These are phyloP conservation scores for Theocolax elegans DNA, from an alignment of 1,140 invertebrate genomes.

Conservation along the genomic window DNA sequence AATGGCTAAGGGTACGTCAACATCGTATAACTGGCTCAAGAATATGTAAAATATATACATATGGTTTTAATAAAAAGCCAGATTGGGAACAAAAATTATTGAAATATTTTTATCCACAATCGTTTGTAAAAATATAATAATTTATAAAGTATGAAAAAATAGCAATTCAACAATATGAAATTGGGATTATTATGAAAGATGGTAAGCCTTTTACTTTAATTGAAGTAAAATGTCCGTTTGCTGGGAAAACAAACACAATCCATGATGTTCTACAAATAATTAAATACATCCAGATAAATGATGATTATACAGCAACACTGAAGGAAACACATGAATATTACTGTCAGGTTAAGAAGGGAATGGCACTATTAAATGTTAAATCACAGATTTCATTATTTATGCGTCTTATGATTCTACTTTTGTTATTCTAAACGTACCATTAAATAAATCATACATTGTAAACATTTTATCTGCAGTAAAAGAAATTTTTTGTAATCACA, in stretches of 20 bases:
- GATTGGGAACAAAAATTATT: slow-evolving; percentile 32
- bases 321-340: slow-evolving; percentile 42
- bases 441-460: neutral
- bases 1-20: slow-evolving; percentile 14
- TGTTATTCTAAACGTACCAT: neutral
- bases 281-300: slow-evolving; percentile 25
- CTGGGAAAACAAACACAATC: neutral
- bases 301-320: slow-evolving; percentile 14
- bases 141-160: slow-evolving; percentile 19
- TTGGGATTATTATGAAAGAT: slow-evolving; percentile 36
- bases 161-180: slow-evolving; percentile 21
- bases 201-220: slow-evolving; percentile 29
- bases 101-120: slow-evolving; percentile 30
- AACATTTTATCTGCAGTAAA: slow-evolving; percentile 25
- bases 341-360: slow-evolving; percentile 40
- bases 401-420: neutral
- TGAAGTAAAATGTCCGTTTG: slow-evolving; percentile 23
- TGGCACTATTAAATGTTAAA: slow-evolving; percentile 39
- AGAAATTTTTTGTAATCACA: neutral
- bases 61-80: slow-evolving; percentile 27
- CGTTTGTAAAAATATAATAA: neutral
- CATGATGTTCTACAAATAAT: slow-evolving; percentile 23
- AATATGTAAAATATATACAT: slow-evolving; percentile 16
- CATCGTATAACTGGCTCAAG: slow-evolving; percentile 20
- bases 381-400: slow-evolving; percentile 7